Base-by-base conservation (phyloP, 2,888 invertebrate genomes). In the Anthrax anthrax region DNA sequence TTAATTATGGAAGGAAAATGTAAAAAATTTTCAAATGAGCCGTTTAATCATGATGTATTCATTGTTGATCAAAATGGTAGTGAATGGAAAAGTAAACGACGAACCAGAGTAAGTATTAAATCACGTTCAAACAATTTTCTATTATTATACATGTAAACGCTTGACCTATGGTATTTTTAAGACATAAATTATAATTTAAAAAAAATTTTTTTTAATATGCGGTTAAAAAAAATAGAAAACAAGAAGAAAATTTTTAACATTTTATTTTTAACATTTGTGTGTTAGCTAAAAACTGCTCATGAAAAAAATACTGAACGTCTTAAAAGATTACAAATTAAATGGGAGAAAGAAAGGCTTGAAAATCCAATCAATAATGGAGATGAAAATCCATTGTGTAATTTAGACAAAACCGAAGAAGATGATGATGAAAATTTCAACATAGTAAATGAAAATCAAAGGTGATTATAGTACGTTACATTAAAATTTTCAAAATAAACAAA, bases 1-100 rank as follows among this genome's bases (percentile, higher is more conserved):
- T 61, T 80, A 52, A 75, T 79, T 45, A 68, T 79, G 38, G 71
- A 71, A 50, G 77, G 78, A 29, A 72, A 73, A 55, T 73, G 76
- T 29, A 66, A 72, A 52, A 69, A 74, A 47, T 76, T 77, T 48
- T 77, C 78, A 0, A 61, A 68, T 18, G 41, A 36, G 6, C 23
- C 46, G 12, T 32, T 12, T 12, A 65, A 73, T 50, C 78, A 79
- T 68, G 78, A 79, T 14, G 72, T 80, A 6, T 76, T 79, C 61
- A 67, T 73, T 48, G 73, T 74, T 38, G 72, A 74, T 50, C 62
- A 64, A 51, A 67, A 71, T 51, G 72, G 72, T 50, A 69, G 70
- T 52, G 59, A 66, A 46, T 60, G 74, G 50, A 72, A 73, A 49
- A 64, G 64, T 13, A 71, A 70, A 51, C 61, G 71, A 51, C 64